Percentiles rank a stretch among this genome's conserved stretches.
These are phyloP conservation scores for Clarias platycephalus DNA, from an alignment of 2,797 vertebrate genomes.

Conservation along the genomic window DNA sequence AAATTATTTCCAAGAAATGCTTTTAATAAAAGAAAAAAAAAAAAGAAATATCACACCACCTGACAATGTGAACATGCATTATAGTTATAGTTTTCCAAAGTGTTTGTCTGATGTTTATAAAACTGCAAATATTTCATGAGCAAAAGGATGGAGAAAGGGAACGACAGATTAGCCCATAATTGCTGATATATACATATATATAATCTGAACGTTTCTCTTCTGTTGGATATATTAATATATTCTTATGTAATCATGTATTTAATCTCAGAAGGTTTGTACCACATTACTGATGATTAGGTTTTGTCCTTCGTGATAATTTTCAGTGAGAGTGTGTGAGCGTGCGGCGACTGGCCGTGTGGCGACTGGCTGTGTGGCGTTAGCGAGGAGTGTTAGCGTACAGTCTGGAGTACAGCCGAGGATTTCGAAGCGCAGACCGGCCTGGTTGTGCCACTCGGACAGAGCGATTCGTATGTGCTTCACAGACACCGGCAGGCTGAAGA, in stretches of 20 bases:
- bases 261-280: not conserved
- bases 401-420: conserved; percentile 74
- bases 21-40: not conserved
- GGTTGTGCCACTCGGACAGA: conserved; percentile 62
- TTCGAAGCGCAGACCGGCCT: conserved; percentile 74
- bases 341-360: not conserved
- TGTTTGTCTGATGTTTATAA: not conserved
- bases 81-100: not conserved
- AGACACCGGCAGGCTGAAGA: conserved; percentile 72
- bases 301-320: not conserved
- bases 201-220: not conserved
- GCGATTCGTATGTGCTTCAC: conserved; percentile 68
- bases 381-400: conserved; percentile 61
- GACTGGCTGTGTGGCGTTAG: not conserved
- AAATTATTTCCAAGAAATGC: not conserved
- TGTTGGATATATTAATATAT: not conserved
- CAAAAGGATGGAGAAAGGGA: not conserved
- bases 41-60: no score
- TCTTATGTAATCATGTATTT: not conserved
- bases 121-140: not conserved
- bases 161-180: not conserved
- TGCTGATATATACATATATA: not conserved
- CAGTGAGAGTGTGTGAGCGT: not conserved
- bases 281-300: not conserved
- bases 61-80: no score